These are phyloP conservation scores for Phrynosoma platyrhinos DNA, from an alignment of 2,113 vertebrate species.

Conservation along the genomic window DNA sequence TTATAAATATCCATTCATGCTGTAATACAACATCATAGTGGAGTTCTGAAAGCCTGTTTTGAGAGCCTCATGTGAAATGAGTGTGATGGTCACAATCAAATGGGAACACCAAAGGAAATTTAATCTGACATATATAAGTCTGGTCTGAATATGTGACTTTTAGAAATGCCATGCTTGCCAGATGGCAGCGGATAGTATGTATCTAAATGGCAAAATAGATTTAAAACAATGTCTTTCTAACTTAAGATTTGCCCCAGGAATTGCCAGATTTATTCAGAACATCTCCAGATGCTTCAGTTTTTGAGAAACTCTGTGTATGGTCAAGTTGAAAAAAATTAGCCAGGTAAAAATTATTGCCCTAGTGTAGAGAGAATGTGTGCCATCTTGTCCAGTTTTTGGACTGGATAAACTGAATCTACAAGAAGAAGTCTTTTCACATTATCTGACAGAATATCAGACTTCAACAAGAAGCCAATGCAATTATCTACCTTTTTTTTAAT, in stretches of 20 bases:
- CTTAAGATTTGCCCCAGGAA: conserved; percentile 75
- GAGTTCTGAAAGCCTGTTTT: not conserved
- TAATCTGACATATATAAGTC: conserved; percentile 76
- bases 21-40: not conserved
- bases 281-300: conserved; percentile 27
- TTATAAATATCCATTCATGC: not conserved
- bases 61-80: conserved; percentile 39
- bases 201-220: conserved; percentile 81
- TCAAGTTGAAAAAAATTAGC: not conserved
- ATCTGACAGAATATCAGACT: conserved; percentile 7
- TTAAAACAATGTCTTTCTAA: conserved; percentile 78
- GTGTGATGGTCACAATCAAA: conserved; percentile 67
- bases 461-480: conserved; percentile 36
- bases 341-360: conserved; percentile 7
- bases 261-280: not conserved
- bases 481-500: conserved; percentile 22
- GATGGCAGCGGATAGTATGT: conserved; percentile 65
- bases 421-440: conserved; percentile 23
- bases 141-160: conserved; percentile 69
- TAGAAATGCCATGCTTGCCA: conserved; percentile 74
- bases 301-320: not conserved
- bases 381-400: conserved; percentile 35
- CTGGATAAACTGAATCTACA: conserved; percentile 7
- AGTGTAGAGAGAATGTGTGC: conserved; percentile 24
- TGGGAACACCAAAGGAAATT: conserved; percentile 78